Evolutionary conservation across 2,888 invertebrate genomes (phyloP).

Genomic region (Mongoloraphidia duomilia): DNA sequence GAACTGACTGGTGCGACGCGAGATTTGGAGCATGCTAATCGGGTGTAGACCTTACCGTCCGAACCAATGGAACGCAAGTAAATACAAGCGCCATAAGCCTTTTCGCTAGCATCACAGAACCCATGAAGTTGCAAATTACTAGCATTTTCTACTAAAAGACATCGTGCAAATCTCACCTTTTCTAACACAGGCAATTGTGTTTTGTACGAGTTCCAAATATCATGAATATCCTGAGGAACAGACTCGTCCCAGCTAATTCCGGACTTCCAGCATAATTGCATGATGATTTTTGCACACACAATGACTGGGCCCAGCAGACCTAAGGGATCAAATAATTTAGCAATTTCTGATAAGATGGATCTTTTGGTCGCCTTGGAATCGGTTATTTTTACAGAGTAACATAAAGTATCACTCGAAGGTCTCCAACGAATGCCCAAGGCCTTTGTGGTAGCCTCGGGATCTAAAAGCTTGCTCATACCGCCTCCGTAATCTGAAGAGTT

Average conservation of each 20-base stretch:
- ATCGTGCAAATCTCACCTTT: background rate
- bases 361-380: too few species aligned
- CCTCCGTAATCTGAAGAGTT: background rate
- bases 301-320: too few species aligned
- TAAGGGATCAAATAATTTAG: too few species aligned
- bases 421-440: too few species aligned
- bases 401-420: too few species aligned
- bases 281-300: too few species aligned
- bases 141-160: background rate
- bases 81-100: constrained; percentile 1
- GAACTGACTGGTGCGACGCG: constrained; percentile 11
- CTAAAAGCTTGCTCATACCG: too few species aligned
- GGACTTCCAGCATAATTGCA: too few species aligned
- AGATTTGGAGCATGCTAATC: constrained; percentile 5
- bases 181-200: background rate
- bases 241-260: constrained; percentile 1
- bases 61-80: background rate
- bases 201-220: background rate
- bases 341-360: too few species aligned
- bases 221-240: background rate
- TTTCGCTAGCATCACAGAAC: constrained; percentile 2
- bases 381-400: too few species aligned
- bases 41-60: background rate
- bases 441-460: too few species aligned
- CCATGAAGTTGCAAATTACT: background rate